Percentiles rank a stretch among this genome's conserved stretches.
These are phyloP conservation scores for Xestia c-nigrum DNA, from an alignment of 2,888 invertebrate species.

Conservation along the genomic window DNA sequence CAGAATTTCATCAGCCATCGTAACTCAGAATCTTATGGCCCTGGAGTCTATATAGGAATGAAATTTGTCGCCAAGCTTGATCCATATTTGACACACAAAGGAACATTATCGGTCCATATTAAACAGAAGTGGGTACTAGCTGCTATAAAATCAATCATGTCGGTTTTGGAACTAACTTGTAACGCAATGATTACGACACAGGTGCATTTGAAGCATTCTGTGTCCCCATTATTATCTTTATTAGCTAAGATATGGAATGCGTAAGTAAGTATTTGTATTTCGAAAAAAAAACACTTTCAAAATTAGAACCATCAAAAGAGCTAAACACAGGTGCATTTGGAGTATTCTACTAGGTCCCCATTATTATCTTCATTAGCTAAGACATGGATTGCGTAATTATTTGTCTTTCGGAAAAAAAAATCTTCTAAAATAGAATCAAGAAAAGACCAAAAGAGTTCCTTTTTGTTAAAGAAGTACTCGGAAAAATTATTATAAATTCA, in stretches of 20 bases:
- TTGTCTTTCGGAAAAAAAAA: no score
- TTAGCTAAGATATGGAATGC: not conserved
- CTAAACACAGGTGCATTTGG: slow-evolving; percentile 4
- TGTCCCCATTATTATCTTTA: not conserved
- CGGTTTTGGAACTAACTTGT: slow-evolving; percentile 14
- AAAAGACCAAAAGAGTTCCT: not conserved
- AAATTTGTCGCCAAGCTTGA: slow-evolving; percentile 37
- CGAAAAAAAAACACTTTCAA: no score
- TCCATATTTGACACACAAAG: slow-evolving; percentile 60
- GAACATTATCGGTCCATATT: slow-evolving; percentile 51
- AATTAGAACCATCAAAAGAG: no score
- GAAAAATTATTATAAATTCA: not conserved
- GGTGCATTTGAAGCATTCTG: not conserved
- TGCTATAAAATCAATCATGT: slow-evolving; percentile 45
- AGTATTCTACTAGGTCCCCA: not conserved
- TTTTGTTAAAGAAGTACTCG: not conserved
- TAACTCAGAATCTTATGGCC: slow-evolving; percentile 40
- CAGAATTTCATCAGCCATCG: slow-evolving; percentile 45
- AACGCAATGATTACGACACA: slow-evolving; percentile 5
- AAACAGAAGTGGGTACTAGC: slow-evolving; percentile 20
- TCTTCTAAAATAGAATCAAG: not conserved
- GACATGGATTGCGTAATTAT: not conserved
- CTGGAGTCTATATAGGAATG: slow-evolving; percentile 28
- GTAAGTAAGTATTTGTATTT: no score
- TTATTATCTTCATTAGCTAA: not conserved